A percentile compares a stretch with the other conserved stretches of the same genome.
These are phyloP conservation scores for Rhingia campestris DNA, from an alignment of 2,888 invertebrate genomes.

Conservation along the genomic window DNA sequence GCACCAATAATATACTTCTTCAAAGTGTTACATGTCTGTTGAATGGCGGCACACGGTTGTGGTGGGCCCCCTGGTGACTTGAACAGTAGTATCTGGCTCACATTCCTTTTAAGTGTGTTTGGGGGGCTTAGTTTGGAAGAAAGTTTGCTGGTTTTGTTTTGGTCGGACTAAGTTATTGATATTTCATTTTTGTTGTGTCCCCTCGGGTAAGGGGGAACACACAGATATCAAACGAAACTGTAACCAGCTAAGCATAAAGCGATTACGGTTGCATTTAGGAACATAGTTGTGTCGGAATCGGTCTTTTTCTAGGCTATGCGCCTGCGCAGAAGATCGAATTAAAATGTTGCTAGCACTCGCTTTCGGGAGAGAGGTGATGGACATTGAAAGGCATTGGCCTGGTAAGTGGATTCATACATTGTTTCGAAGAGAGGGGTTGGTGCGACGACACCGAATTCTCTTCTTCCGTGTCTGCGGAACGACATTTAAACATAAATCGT, in stretches of 20 bases:
- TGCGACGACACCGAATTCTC: background rate
- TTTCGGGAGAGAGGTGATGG: slow-evolving; percentile 14
- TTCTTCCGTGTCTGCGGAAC: slow-evolving; percentile 53
- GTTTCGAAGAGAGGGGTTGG: slow-evolving; percentile 25
- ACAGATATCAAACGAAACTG: slow-evolving; percentile 7
- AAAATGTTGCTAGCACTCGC: slow-evolving; percentile 64
- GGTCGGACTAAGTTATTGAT: slow-evolving; percentile 21
- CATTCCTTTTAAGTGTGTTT: slow-evolving; percentile 40
- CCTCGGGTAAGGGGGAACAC: background rate
- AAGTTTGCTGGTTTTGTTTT: background rate
- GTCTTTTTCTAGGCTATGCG: slow-evolving; percentile 30
- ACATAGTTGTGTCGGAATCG: slow-evolving; percentile 40
- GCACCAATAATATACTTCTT: slow-evolving; percentile 42
- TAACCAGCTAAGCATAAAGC: slow-evolving; percentile 22
- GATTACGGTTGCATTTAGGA: slow-evolving; percentile 55
- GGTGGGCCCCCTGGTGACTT: slow-evolving; percentile 60
- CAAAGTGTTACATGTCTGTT: slow-evolving; percentile 54
- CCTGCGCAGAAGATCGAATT: slow-evolving; percentile 34
- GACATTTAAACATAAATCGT: slow-evolving; percentile 71
- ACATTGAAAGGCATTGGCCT: slow-evolving; percentile 36
- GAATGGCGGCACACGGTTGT: slow-evolving; percentile 29
- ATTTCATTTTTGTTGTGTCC: slow-evolving; percentile 35
- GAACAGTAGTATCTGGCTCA: slow-evolving; percentile 54
- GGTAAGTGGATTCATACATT: slow-evolving; percentile 45
- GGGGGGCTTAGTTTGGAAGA: slow-evolving; percentile 6